phyloP scores from a whole-genome alignment of 2,113 vertebrate species.

The Phyllopteryx taeniolatus region DNA sequence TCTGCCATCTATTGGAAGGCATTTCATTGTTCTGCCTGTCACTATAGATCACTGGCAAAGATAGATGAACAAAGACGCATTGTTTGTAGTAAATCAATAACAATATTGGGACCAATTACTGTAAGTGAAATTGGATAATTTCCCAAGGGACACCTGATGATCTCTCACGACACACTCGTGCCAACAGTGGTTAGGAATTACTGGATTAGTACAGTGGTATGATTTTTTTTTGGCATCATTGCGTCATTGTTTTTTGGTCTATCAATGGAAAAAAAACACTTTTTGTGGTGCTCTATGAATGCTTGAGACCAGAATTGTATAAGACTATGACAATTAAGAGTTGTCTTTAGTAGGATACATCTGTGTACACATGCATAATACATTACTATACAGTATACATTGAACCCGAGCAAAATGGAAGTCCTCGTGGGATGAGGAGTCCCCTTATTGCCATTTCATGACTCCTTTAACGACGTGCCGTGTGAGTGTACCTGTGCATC shows the following conservation, averaged over 20 bases:
- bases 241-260: not conserved
- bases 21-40: not conserved
- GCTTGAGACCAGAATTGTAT: not conserved
- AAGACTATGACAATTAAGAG: not conserved
- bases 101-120: not conserved
- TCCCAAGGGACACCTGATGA: not conserved
- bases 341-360: not conserved
- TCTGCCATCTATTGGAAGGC: not conserved
- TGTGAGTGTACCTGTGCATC: slow-evolving; percentile 11
- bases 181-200: not conserved
- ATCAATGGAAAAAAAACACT: not conserved
- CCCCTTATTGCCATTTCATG: not conserved
- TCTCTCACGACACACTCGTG: not conserved
- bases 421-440: not conserved
- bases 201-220: not conserved
- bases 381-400: not conserved
- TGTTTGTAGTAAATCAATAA: not conserved
- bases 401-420: not conserved
- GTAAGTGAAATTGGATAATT: not conserved
- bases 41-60: not conserved
- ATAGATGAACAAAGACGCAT: not conserved
- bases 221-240: not conserved
- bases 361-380: not conserved
- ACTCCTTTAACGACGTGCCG: slow-evolving; percentile 19
- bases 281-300: not conserved